Evolutionary conservation across 2,888 invertebrate species (phyloP).

Genomic region (Hemaris fuciformis): DNA sequence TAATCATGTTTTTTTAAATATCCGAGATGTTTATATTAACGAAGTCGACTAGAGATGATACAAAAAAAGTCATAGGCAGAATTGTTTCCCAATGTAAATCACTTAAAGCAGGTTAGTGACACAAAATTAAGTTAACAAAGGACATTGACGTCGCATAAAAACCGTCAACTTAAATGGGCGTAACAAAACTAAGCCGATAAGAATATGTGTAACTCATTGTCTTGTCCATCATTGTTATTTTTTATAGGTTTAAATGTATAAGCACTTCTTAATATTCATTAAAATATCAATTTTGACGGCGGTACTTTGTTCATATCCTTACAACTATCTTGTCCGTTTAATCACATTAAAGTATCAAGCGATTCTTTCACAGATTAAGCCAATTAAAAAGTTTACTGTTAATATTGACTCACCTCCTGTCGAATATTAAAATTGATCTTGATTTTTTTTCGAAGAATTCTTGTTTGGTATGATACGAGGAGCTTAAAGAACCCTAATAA

Average conservation of each 20-base stretch:
- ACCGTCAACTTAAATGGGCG: constrained; percentile 36
- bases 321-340: not conserved
- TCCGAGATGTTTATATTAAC: too few species aligned
- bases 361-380: not conserved
- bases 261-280: not conserved
- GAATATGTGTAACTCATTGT: constrained; percentile 53
- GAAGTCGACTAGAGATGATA: not conserved
- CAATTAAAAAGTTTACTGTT: not conserved
- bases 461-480: not conserved
- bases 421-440: not conserved
- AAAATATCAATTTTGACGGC: not conserved
- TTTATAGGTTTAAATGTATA: not conserved
- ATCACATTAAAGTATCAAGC: too few species aligned
- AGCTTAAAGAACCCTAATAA: constrained; percentile 26
- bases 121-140: constrained; percentile 33
- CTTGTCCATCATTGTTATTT: constrained; percentile 46
- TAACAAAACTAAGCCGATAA: constrained; percentile 34
- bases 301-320: not conserved
- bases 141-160: constrained; percentile 51
- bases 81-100: constrained; percentile 10
- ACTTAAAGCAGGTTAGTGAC: constrained; percentile 35
- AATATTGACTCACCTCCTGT: not conserved
- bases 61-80: not conserved
- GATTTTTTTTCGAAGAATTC: not conserved
- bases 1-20: too few species aligned